Evolutionary conservation across 2,113 vertebrate genomes (phyloP).

Genomic region (Hippocampus mohnikei): DNA sequence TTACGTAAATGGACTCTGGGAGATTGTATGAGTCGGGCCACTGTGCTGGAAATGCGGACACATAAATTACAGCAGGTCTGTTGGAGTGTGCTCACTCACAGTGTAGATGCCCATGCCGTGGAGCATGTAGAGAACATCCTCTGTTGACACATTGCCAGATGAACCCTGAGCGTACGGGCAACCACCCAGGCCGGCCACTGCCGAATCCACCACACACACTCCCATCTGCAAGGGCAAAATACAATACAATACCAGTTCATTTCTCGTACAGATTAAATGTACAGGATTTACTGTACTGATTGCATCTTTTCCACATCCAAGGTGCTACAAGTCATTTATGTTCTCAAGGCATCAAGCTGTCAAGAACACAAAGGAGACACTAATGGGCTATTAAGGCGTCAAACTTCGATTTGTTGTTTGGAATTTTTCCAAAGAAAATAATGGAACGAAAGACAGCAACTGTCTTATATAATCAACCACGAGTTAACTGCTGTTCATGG

Average conservation of each 20-base stretch:
- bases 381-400: not conserved
- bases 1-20: constrained; percentile 36
- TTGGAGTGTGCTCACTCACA: constrained; percentile 71
- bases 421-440: not conserved
- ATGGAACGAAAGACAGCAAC: not conserved
- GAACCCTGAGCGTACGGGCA: constrained; percentile 91
- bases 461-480: too few relatives aligned
- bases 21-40: constrained; percentile 17
- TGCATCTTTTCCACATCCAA: not conserved
- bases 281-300: not conserved
- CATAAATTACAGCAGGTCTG: constrained; percentile 23
- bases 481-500: too few relatives aligned
- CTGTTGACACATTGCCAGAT: constrained; percentile 92
- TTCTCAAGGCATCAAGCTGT: not conserved
- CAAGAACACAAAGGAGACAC: not conserved
- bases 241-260: constrained; percentile 7
- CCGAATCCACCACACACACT: constrained; percentile 86
- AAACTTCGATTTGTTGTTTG: not conserved
- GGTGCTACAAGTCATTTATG: not conserved
- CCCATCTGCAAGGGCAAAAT: constrained; percentile 84
- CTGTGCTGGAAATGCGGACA: constrained; percentile 23
- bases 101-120: constrained; percentile 88
- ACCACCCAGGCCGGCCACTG: constrained; percentile 89
- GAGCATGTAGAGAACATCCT: constrained; percentile 93
- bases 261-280: not conserved